Percentiles rank a stretch among this genome's conserved stretches.
Evolutionary conservation across 1,140 invertebrate genomes (phyloP).

Genomic region (Ladona fulva): DNA sequence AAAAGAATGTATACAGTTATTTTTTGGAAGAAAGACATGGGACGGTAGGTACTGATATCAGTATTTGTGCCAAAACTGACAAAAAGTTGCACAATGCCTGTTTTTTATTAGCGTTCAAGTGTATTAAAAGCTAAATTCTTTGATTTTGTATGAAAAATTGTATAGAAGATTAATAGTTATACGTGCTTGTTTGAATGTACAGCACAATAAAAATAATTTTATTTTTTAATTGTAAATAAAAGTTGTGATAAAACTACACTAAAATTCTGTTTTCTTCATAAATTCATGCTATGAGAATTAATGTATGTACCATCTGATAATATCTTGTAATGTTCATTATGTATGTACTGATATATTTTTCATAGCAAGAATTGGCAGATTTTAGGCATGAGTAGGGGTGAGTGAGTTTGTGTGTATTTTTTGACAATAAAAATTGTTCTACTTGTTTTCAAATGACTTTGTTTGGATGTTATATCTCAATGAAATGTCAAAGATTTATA

Average conservation of each 20-base stretch:
- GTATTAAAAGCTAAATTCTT: not conserved
- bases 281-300: not conserved
- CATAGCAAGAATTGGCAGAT: not conserved
- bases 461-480: not conserved
- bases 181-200: too few species aligned
- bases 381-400: too few species aligned
- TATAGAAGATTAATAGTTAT: not conserved
- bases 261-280: too few species aligned
- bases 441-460: not conserved
- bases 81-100: not conserved
- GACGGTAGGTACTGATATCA: not conserved
- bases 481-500: not conserved
- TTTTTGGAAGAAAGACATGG: not conserved
- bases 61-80: not conserved
- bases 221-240: too few species aligned
- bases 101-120: not conserved
- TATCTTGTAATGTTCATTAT: not conserved
- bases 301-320: not conserved
- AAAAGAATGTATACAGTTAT: not conserved
- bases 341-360: not conserved
- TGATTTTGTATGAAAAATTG: not conserved
- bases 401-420: not conserved
- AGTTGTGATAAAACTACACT: too few species aligned
- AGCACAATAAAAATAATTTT: too few species aligned
- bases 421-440: slow-evolving; percentile 10